Evolutionary conservation across 1,140 invertebrate genomes (phyloP).

Genomic region (Piezodorus guildinii): DNA sequence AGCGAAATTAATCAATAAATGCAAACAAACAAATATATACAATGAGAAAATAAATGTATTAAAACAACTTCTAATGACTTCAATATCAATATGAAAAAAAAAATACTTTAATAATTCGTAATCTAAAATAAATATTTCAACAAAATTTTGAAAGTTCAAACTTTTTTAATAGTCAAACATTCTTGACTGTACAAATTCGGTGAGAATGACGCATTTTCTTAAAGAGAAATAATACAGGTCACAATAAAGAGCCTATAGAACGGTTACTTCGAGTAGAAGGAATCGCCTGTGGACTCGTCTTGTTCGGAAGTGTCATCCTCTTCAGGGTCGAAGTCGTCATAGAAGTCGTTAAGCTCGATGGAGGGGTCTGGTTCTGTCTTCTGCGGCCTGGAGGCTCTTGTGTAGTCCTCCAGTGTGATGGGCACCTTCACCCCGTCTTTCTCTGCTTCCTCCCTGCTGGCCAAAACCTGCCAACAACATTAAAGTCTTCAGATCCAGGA

Average conservation of each 20-base stretch:
- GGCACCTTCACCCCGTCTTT: conserved; percentile 93
- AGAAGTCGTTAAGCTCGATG: conserved; percentile 17
- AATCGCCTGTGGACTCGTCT: conserved; percentile 8
- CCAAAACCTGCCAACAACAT: conserved; percentile 54
- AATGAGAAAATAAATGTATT: no score
- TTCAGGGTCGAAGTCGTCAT: conserved; percentile 14
- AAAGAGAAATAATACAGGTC: not conserved
- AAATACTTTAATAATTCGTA: no score
- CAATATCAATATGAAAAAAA: no score
- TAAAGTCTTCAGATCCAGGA: no score
- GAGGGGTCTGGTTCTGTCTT: conserved; percentile 43
- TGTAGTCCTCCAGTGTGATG: conserved; percentile 93
- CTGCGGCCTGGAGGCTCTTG: conserved; percentile 76
- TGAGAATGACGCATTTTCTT: no score
- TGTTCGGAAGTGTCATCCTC: conserved; percentile 15
- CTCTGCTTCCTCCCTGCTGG: conserved; percentile 84
- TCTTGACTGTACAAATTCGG: no score
- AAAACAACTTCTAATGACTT: no score
- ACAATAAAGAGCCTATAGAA: not conserved
- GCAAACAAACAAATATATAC: no score
- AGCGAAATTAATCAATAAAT: no score
- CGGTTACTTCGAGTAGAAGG: conserved; percentile 6
- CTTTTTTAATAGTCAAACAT: no score
- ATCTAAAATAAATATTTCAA: no score
- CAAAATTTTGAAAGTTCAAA: no score